Base-by-base conservation (phyloP, 2,113 vertebrate genomes). In the Proterorhinus semilunaris region DNA sequence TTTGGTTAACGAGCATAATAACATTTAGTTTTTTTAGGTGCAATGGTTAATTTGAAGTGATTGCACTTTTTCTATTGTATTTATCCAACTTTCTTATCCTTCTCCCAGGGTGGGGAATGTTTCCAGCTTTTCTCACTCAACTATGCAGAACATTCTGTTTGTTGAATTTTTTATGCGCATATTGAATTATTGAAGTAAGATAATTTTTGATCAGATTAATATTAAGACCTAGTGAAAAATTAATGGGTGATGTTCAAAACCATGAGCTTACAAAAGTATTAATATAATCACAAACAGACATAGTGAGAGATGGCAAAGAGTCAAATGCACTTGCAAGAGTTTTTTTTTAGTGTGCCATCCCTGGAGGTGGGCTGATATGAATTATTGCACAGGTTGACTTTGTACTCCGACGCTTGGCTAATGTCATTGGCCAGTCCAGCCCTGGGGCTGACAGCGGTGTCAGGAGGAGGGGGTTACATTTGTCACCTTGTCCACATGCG, bases 161-260 rank as follows among this genome's bases (percentile, higher is more conserved):
- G 76, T 83, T 92, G 81, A 90, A 92, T 92, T 85, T 92, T 93
- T 92, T 75, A 93, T 92, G 54, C 21, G 11, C 71, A 42, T 62
- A 80, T 77, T 92, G 73, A 91, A 92, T 93, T 87, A 93, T 93
- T 90, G 84, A 89, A 77, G 83, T 55, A 81, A 79, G 87, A 91
- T 91, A 91, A 91, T 91, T 91, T 90, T 85, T 89, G 88, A 92
- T 92, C 90, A 86, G 85, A 91, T 92, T 89, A 92, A 93, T 93
- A 91, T 91, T 88, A 90, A 87, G 81, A 87, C 82, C 82, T 48
- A 16, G 69, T 92, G 65, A 92, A 92, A 93, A 90, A 92, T 92
- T 89, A 71, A 91, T 89, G 79, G 16, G 46, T 50, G 43, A 73
- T 87, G 83, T 86, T 83, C 69, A 69, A 85, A 87, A 83, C 48